Evolutionary conservation across 2,888 invertebrate genomes (phyloP), one percentile per base, ranked within the genome.

Genomic region (Phyllotreta striolata): DNA sequence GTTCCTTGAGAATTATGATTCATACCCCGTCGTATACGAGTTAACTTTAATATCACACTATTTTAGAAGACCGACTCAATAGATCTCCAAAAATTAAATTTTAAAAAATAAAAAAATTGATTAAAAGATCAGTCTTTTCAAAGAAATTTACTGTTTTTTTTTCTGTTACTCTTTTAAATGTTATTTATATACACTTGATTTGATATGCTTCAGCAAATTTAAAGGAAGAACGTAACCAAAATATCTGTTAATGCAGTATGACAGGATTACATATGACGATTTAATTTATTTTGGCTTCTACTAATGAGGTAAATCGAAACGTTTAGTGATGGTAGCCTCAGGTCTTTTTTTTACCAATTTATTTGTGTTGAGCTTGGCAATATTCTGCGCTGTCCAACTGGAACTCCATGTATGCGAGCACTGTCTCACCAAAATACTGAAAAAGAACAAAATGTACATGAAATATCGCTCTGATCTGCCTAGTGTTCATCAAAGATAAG

Each of bases 311-410:
- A 74, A 76, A 73, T 72, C 75, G 73, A 76, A 76, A 52, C 34
- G 47, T 49, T 58, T 49, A 14, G 75, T 74, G 73, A 75, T 74
- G 73, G 72, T 72, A 73, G 73, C n/a, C 10, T 70, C 12, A 14
- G 13, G 10, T 66, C 63, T 51, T 56, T 64, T 69, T 68, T 69
- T 68, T 69, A 65, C 63, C 68, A 71, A 73, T 78, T 90, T 93
- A 93, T 93, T 93, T 94, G 95, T 95, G 95, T 91, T 96, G 96
- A 85, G 95, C 95, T 90, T 95, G 95, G 92, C 96, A 96, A 89
- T 95, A 96, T 88, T 96, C 95, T 88, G 95, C 94, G 86, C 95
- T 95, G 90, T 95, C 95, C 90, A 95, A 92, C 88, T 93, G 91
- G 93, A 95, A 95, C 95, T 94, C 94, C 94, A 94, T 94, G 91